Conservation (phyloP, 1,140 invertebrate species). For the Luehdorfia chinensis region DNA sequence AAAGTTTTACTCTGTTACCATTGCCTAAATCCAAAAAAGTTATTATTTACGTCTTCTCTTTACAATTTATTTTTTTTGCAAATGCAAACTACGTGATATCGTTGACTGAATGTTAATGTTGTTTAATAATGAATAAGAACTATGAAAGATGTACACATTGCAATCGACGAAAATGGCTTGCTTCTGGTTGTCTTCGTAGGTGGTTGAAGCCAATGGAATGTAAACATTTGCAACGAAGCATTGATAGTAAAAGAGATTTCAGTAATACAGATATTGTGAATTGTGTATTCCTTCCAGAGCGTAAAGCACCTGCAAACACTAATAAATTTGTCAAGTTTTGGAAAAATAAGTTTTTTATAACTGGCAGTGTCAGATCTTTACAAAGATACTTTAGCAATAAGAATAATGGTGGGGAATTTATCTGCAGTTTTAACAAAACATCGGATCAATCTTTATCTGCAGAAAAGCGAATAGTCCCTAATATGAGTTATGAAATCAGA, state of each 20-base stretch:
- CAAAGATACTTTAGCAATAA: constrained; percentile 68
- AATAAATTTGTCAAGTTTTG: constrained; percentile 70
- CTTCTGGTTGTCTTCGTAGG: constrained; percentile 64
- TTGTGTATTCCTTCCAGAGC: constrained; percentile 57
- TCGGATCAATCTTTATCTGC: constrained; percentile 47
- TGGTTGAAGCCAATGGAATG: constrained; percentile 72
- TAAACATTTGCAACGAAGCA: constrained; percentile 70
- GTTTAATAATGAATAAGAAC: constrained; percentile 71
- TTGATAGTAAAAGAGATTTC: constrained; percentile 66
- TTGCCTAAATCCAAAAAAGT: no score
- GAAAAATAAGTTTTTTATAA: constrained; percentile 69
- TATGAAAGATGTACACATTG: constrained; percentile 68
- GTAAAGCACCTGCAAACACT: constrained; percentile 48
- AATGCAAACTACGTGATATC: no score
- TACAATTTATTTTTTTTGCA: no score
- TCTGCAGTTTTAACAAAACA: constrained; percentile 50
- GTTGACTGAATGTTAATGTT: no score
- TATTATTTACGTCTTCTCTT: no score
- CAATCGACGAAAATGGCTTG: constrained; percentile 66
- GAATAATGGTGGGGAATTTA: constrained; percentile 45
- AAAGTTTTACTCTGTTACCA: no score
- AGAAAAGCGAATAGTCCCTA: constrained; percentile 36
- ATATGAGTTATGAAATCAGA: constrained; percentile 34
- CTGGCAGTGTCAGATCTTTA: constrained; percentile 61
- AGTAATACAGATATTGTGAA: constrained; percentile 62